Conservation (phyloP, 2,888 invertebrate species). For the Phalera bucephala region DNA sequence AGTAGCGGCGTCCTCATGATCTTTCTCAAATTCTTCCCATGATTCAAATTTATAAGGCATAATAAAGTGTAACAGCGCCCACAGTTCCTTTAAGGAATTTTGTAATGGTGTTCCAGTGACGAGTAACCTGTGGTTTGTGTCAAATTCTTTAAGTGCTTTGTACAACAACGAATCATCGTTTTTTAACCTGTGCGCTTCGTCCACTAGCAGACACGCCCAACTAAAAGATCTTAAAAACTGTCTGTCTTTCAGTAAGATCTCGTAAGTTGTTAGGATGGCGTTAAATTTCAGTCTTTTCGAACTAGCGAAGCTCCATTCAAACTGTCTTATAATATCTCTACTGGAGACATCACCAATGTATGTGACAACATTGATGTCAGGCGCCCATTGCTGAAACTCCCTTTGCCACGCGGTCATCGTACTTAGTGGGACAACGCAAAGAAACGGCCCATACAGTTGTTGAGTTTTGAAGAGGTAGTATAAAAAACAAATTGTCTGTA, state of each 20-base stretch:
- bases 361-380: slow-evolving; percentile 97
- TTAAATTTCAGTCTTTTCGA: slow-evolving; percentile 98
- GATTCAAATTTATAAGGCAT: slow-evolving; percentile 97
- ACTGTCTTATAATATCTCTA: slow-evolving; percentile 95
- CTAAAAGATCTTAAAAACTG: slow-evolving; percentile 93
- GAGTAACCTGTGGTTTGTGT: slow-evolving; percentile 95
- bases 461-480: slow-evolving; percentile 96
- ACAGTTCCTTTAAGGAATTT: slow-evolving; percentile 98
- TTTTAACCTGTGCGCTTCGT: slow-evolving; percentile 98
- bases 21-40: slow-evolving; percentile 98
- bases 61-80: slow-evolving; percentile 98
- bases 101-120: slow-evolving; percentile 99
- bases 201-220: slow-evolving; percentile 98
- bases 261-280: slow-evolving; percentile 97
- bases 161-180: slow-evolving; percentile 99
- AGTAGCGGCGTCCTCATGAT: slow-evolving; percentile 95
- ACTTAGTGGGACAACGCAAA: slow-evolving; percentile 98
- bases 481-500: slow-evolving; percentile 97
- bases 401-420: slow-evolving; percentile 99
- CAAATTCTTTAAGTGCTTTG: slow-evolving; percentile 97
- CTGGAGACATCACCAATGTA: slow-evolving; percentile 98
- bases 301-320: slow-evolving; percentile 97
- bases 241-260: slow-evolving; percentile 97
- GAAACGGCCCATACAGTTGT: slow-evolving; percentile 96
- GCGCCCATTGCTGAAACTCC: slow-evolving; percentile 98